Evolutionary conservation across 2,888 invertebrate genomes (phyloP).

Genomic region (Amorpha juglandis): DNA sequence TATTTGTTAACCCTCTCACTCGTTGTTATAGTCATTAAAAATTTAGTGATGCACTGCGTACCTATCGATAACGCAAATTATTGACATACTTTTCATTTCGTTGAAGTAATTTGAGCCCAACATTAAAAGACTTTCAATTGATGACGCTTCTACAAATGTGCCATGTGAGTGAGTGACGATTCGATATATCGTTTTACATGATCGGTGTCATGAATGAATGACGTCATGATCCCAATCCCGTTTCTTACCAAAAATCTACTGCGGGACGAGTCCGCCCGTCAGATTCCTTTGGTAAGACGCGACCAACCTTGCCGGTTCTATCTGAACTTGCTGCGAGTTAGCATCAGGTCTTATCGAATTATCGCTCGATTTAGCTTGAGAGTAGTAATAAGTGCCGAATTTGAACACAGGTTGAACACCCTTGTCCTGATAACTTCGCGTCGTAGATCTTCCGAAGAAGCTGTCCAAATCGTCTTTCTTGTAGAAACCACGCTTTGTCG

Average conservation of each 20-base stretch:
- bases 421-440: conserved; percentile 78
- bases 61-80: too few species aligned
- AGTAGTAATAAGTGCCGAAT: conserved; percentile 76
- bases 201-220: conserved; percentile 30
- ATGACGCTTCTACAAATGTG: conserved; percentile 8
- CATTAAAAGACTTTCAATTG: not conserved
- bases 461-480: conserved; percentile 69
- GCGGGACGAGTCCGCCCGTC: conserved; percentile 60
- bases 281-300: conserved; percentile 74
- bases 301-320: conserved; percentile 74
- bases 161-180: conserved; percentile 22
- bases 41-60: too few species aligned
- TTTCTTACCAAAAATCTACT: conserved; percentile 75
- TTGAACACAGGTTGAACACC: conserved; percentile 71
- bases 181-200: conserved; percentile 15
- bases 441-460: conserved; percentile 76
- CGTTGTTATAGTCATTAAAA: too few species aligned
- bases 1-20: too few species aligned
- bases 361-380: conserved; percentile 73
- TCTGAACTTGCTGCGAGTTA: conserved; percentile 77
- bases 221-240: conserved; percentile 56
- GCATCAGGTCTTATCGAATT: conserved; percentile 80
- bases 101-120: not conserved
- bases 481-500: conserved; percentile 66
- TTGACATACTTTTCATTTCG: too few species aligned